These are phyloP conservation scores for Schizotus pectinicornis DNA, from an alignment of 2,888 invertebrate genomes.

Conservation along the genomic window DNA sequence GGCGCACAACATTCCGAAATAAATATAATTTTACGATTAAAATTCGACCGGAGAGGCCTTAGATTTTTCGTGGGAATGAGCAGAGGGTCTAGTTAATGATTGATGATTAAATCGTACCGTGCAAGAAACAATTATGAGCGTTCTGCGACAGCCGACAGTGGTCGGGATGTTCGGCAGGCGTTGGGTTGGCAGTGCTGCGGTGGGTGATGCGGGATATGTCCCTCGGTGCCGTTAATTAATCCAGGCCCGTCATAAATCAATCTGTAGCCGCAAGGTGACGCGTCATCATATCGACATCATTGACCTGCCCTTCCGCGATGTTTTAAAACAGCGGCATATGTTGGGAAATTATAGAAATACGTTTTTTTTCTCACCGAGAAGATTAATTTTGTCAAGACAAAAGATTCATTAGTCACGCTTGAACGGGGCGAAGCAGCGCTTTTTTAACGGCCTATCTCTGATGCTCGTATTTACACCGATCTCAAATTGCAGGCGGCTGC, in stretches of 20 bases:
- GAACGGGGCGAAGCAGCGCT: conserved; percentile 10
- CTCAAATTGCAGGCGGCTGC: no score
- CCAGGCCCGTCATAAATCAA: conserved; percentile 57
- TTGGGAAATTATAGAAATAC: conserved; percentile 36
- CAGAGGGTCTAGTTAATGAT: conserved; percentile 37
- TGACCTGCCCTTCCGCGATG: conserved; percentile 54
- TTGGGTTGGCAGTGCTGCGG: conserved; percentile 34
- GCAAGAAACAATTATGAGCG: conserved; percentile 54
- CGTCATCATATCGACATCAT: conserved; percentile 60
- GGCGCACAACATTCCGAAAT: no score
- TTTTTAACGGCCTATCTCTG: no score
- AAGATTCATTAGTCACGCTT: conserved; percentile 38
- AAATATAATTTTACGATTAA: no score
- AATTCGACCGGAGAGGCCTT: no score
- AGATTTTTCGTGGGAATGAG: conserved; percentile 16
- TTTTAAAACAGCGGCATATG: conserved; percentile 47
- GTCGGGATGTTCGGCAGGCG: conserved; percentile 43
- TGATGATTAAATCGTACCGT: conserved; percentile 52
- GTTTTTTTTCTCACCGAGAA: conserved; percentile 32
- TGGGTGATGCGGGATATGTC: conserved; percentile 50
- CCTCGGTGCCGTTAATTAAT: conserved; percentile 56
- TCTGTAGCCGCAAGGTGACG: conserved; percentile 59
- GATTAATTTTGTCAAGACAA: conserved; percentile 40
- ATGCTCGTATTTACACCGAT: no score
- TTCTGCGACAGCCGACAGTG: conserved; percentile 49